Conservation (phyloP, 1,140 invertebrate genomes). For the Solenopsis invicta region DNA sequence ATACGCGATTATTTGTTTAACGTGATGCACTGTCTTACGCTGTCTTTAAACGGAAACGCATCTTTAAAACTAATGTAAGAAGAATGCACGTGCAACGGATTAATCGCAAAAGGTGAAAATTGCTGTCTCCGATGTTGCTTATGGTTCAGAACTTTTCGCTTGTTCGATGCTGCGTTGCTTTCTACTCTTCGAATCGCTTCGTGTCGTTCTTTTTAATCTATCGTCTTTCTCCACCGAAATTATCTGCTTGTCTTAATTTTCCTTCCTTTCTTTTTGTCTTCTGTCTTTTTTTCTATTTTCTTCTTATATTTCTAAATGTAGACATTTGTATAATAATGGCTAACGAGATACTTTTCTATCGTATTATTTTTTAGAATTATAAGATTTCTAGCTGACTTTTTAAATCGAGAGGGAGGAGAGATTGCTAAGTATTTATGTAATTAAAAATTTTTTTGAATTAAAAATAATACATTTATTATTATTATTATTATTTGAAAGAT, state of each 20-base stretch:
- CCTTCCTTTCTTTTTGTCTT: slow-evolving; percentile 13
- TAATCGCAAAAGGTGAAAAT: slow-evolving; percentile 72
- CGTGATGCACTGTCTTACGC: too few species aligned
- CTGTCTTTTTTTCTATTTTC: slow-evolving; percentile 20
- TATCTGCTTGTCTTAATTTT: not conserved
- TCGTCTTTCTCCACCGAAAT: not conserved
- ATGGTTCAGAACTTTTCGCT: slow-evolving; percentile 66
- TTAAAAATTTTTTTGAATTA: not conserved
- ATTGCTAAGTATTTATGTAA: not conserved
- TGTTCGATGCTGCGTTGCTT: slow-evolving; percentile 71
- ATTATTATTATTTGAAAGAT: not conserved
- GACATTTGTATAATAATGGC: slow-evolving; percentile 3
- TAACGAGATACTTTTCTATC: not conserved
- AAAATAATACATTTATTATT: not conserved
- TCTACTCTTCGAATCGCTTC: not conserved
- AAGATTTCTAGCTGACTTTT: not conserved
- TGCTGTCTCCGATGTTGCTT: slow-evolving; percentile 60
- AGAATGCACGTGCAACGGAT: slow-evolving; percentile 30
- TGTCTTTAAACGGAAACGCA: too few species aligned
- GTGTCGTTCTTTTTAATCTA: slow-evolving; percentile 34
- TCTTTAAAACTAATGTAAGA: slow-evolving; percentile 27
- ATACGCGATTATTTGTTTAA: not conserved
- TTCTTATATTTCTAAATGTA: slow-evolving; percentile 3
- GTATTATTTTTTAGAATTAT: not conserved
- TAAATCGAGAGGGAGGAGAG: not conserved